Evolutionary conservation across 1,140 invertebrate species (phyloP).

Genomic region (Cotesia glomerata): DNA sequence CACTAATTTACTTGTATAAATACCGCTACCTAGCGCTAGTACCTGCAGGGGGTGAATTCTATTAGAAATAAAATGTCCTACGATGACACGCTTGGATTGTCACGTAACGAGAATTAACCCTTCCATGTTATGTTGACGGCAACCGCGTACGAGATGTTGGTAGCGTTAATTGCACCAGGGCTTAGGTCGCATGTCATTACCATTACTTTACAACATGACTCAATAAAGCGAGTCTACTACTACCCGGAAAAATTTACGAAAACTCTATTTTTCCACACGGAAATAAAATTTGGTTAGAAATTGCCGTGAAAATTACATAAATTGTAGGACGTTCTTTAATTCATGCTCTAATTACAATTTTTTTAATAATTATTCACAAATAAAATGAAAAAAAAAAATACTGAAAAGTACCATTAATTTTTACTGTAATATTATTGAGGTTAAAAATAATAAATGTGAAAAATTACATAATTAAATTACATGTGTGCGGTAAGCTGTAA

Average conservation of each 20-base stretch:
- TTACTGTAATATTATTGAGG: too few relatives aligned
- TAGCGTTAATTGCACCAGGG: constrained; percentile 37
- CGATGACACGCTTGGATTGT: constrained; percentile 10
- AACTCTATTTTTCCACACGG: background rate
- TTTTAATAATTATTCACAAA: too few relatives aligned
- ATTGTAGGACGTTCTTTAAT: background rate
- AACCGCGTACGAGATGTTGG: constrained; percentile 1
- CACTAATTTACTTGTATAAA: background rate
- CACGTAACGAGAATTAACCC: constrained; percentile 20
- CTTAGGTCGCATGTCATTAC: constrained; percentile 37
- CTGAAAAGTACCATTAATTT: too few relatives aligned
- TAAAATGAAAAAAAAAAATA: too few relatives aligned
- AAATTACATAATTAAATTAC: too few relatives aligned
- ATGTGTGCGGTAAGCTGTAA: too few relatives aligned
- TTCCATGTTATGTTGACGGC: constrained; percentile 4
- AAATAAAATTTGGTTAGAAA: too few relatives aligned
- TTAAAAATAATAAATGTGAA: too few relatives aligned
- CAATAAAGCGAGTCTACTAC: background rate
- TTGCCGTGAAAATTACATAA: background rate
- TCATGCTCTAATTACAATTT: too few relatives aligned
- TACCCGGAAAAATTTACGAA: background rate
- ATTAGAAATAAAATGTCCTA: background rate
- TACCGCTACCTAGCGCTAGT: background rate
- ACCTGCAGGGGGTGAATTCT: background rate
- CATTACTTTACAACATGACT: constrained; percentile 37